phyloP scores from a whole-genome alignment of 2,113 vertebrate species.

The Colaptes auratus region DNA sequence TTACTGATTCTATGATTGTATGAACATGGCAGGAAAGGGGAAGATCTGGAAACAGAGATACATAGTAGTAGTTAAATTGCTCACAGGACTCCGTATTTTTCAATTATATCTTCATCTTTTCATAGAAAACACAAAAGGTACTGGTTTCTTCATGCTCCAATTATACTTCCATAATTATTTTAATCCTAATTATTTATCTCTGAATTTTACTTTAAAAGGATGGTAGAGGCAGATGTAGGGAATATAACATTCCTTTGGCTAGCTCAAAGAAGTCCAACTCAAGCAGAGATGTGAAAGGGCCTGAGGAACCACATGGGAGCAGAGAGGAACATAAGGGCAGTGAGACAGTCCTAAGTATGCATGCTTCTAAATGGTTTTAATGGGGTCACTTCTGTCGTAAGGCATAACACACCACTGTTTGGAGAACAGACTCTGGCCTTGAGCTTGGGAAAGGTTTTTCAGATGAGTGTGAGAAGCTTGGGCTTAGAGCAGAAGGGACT shows the following conservation, averaged over 20 bases:
- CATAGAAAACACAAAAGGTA: neutral
- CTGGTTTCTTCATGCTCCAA: neutral
- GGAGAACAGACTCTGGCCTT: neutral
- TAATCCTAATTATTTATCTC: neutral
- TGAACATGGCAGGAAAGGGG: neutral
- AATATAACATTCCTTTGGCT: neutral
- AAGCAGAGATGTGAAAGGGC: neutral
- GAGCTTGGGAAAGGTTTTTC: constrained; percentile 24
- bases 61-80: neutral
- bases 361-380: constrained; percentile 25
- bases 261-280: neutral
- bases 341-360: neutral
- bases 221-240: neutral
- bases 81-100: neutral
- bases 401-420: neutral
- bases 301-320: neutral
- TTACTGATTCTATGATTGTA: too few relatives aligned
- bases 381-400: constrained; percentile 58
- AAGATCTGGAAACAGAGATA: neutral
- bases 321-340: constrained; percentile 4
- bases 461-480: neutral
- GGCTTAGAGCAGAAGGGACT: neutral
- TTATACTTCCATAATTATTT: neutral
- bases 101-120: neutral
- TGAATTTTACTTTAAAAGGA: neutral